A percentile compares a stretch with the other conserved stretches of the same genome.
phyloP scores from a whole-genome alignment of 2,888 invertebrate genomes.

The Entomobrya proxima region DNA sequence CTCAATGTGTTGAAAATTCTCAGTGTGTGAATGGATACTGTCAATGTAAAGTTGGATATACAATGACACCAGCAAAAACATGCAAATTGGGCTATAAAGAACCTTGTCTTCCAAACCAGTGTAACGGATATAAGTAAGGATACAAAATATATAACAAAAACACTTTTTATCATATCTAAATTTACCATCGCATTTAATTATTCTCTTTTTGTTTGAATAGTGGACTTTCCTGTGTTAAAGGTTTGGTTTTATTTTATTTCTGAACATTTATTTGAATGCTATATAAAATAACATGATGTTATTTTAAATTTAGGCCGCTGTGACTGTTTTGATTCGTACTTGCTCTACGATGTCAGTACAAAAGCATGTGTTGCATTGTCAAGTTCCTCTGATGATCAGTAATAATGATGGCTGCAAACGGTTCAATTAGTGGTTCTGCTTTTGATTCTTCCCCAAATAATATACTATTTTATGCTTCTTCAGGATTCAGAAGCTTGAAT shows the following conservation, averaged over 20 bases:
- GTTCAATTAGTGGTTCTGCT: neutral
- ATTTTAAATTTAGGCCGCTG: no score
- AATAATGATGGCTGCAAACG: neutral
- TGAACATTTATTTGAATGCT: no score
- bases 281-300: no score
- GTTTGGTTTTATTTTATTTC: no score
- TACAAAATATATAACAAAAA: neutral
- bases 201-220: constrained; percentile 2
- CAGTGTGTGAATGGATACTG: constrained; percentile 54
- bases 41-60: constrained; percentile 53
- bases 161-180: neutral
- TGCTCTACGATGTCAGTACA: constrained; percentile 57
- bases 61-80: constrained; percentile 36
- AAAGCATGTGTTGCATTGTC: constrained; percentile 60
- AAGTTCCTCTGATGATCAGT: constrained; percentile 51
- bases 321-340: constrained; percentile 66
- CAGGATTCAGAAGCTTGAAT: no score
- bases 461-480: no score
- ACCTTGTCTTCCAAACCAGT: constrained; percentile 52
- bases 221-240: constrained; percentile 61
- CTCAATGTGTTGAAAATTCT: constrained; percentile 57
- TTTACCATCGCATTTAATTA: neutral
- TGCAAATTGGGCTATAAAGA: constrained; percentile 61
- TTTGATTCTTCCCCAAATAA: no score
- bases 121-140: constrained; percentile 46